Evolutionary conservation across 2,888 invertebrate species (phyloP), one percentile per base, ranked within the genome.

Genomic region (Volucella inanis): DNA sequence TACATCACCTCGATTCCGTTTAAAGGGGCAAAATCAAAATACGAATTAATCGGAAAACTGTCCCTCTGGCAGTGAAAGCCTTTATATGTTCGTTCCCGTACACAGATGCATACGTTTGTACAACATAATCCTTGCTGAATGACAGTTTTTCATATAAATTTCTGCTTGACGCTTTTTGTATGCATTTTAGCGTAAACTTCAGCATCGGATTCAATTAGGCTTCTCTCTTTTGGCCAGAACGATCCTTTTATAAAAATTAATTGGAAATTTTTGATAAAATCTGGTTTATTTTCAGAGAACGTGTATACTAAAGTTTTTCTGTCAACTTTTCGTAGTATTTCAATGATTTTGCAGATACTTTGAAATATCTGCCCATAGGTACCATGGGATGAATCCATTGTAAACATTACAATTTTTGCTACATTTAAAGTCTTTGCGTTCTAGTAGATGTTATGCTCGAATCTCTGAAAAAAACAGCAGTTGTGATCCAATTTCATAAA

Each of bases 151-250:
- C 70, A 79, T 74, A 67, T 72, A 70, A 57, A 70, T 54, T 49
- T 71, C 72, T 68, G 80, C 31, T 76, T 67, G 72, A 57, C 31
- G 72, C 80, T 90, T 90, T 91, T 91, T 90, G 90, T 89, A 90
- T 88, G 89, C 90, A 91, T 91, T 91, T 91, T 89, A 89, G 91
- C 91, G 91, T 90, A 90, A 90, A 90, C 90, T 90, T 89, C 90
- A 90, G 91, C 90, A 90, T 90, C 89, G 89, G 89, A 91, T 91
- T 90, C 90, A 91, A 90, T 91, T 90, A 90, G 89, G 89, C 88
- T 88, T 84, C 71, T 65, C 79, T 59, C 75, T 59, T 59, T 70
- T 54, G 84, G 45, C 45, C 43, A 55, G 49, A 70, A 68, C 9
- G 57, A 62, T 43, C 68, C 57, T 41, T 77, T 85, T 77, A 38